A percentile compares a stretch with the other conserved stretches of the same genome.
Evolutionary conservation across 1,140 invertebrate genomes (phyloP).

Genomic region (Nephila pilipes): DNA sequence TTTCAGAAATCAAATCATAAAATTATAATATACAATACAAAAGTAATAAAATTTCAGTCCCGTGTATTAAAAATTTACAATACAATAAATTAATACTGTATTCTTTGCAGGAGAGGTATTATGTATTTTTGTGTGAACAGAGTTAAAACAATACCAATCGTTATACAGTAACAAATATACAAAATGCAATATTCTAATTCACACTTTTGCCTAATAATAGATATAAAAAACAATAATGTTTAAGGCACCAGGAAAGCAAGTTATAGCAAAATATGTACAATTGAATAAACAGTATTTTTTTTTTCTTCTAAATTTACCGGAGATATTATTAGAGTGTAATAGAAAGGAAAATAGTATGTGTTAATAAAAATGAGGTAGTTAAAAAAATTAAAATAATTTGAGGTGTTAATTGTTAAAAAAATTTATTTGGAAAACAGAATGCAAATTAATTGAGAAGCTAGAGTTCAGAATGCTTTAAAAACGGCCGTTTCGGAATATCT

Average conservation of each 20-base stretch:
- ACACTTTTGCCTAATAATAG: background rate
- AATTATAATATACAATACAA: constrained; percentile 25
- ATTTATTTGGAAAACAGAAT: background rate
- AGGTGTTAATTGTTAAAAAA: background rate
- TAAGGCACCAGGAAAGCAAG: background rate
- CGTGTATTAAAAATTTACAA: background rate
- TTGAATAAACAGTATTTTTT: background rate
- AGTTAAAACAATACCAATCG: background rate
- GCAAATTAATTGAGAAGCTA: background rate
- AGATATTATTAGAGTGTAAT: background rate
- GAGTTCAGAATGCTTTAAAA: background rate
- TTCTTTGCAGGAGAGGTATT: background rate
- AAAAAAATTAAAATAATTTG: background rate
- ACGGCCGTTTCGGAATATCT: background rate
- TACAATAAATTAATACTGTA: background rate
- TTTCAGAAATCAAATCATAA: background rate
- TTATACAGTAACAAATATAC: background rate
- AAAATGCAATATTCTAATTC: background rate
- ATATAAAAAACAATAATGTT: background rate
- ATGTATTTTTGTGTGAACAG: background rate
- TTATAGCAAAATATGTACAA: background rate
- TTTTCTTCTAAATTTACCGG: background rate
- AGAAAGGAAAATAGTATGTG: background rate
- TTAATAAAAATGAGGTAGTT: constrained; percentile 16
- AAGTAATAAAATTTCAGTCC: background rate